Conservation (phyloP, 2,113 vertebrate species). For the Onychostoma macrolepis region DNA sequence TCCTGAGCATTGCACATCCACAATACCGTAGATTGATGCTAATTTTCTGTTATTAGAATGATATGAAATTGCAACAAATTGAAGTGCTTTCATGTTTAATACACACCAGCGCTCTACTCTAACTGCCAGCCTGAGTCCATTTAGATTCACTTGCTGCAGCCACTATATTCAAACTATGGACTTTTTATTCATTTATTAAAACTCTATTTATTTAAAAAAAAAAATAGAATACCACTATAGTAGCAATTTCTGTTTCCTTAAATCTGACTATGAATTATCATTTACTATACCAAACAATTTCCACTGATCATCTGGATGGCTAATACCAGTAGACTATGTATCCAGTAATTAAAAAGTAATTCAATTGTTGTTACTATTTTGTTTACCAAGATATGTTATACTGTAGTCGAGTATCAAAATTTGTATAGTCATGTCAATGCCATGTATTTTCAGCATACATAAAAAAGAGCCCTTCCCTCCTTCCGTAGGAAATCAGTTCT, state of each 20-base stretch:
- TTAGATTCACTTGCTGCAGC: not conserved
- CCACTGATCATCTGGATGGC: not conserved
- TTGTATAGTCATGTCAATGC: not conserved
- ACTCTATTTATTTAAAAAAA: not conserved
- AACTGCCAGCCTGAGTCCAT: not conserved
- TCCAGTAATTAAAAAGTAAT: not conserved
- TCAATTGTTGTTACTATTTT: not conserved
- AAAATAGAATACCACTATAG: not conserved
- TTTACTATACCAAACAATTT: not conserved
- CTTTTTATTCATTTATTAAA: not conserved
- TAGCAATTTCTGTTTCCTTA: not conserved
- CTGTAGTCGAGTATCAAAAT: not conserved
- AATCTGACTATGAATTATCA: not conserved
- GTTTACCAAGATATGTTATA: not conserved
- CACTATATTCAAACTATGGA: not conserved
- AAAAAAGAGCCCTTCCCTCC: too few relatives aligned
- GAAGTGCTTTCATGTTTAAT: slow-evolving; percentile 10
- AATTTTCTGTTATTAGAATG: slow-evolving; percentile 25
- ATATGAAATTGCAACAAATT: slow-evolving; percentile 45
- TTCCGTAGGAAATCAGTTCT: not conserved
- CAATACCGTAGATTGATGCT: not conserved
- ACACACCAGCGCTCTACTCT: not conserved
- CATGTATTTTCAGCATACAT: not conserved
- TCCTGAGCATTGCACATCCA: not conserved
- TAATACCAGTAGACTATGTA: not conserved